Percentiles rank a stretch among this genome's conserved stretches.
phyloP scores from a whole-genome alignment of 2,888 invertebrate species.

The Lasioglossum figueresi region DNA sequence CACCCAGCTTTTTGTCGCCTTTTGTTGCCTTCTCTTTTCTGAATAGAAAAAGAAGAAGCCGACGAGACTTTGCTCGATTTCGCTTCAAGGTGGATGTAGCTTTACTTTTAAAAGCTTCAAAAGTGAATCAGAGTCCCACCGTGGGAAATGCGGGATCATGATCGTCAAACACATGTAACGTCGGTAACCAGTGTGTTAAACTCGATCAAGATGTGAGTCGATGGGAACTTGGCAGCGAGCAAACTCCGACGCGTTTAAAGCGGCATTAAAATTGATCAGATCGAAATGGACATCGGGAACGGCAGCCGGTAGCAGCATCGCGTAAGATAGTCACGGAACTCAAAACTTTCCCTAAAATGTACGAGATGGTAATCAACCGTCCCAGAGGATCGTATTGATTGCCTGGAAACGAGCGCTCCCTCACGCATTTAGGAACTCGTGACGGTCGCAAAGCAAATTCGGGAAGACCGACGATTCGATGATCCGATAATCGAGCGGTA shows the following conservation, averaged over 20 bases:
- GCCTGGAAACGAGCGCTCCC: conserved; percentile 44
- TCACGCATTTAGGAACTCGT: conserved; percentile 55
- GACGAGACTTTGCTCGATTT: too few relatives aligned
- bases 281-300: conserved; percentile 53
- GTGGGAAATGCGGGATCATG: background rate
- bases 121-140: background rate
- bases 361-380: conserved; percentile 58
- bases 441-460: conserved; percentile 55
- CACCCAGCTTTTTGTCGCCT: too few relatives aligned
- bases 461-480: conserved; percentile 42
- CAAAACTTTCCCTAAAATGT: conserved; percentile 64
- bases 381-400: conserved; percentile 64
- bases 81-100: too few relatives aligned
- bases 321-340: conserved; percentile 43
- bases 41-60: too few relatives aligned
- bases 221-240: background rate
- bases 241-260: conserved; percentile 11
- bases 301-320: conserved; percentile 1
- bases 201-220: conserved; percentile 2
- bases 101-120: background rate
- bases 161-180: background rate
- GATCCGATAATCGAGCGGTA: conserved; percentile 56
- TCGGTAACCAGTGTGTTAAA: conserved; percentile 6
- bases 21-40: too few relatives aligned
- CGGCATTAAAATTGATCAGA: conserved; percentile 51